phyloP scores from a whole-genome alignment of 2,797 vertebrate genomes.

The Premnoplex brunnescens region DNA sequence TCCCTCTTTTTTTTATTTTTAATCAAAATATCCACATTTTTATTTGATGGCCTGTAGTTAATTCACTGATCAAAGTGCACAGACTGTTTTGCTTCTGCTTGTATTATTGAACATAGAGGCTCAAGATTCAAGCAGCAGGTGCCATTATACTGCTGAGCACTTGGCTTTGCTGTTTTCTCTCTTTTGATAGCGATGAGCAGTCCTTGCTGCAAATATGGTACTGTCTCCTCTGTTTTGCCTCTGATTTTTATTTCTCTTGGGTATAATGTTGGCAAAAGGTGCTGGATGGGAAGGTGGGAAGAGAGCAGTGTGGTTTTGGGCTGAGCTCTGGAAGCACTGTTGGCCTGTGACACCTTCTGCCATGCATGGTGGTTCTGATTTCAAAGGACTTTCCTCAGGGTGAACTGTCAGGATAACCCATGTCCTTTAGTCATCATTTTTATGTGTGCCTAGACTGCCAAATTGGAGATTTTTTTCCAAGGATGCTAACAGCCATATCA shows the following conservation, averaged over 20 bases:
- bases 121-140: neutral
- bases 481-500: accelerated
- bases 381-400: neutral
- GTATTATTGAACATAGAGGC: neutral
- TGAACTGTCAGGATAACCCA: neutral
- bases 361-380: neutral
- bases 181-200: neutral
- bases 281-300: neutral
- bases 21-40: neutral
- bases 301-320: neutral
- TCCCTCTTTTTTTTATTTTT: neutral
- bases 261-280: neutral
- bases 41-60: neutral
- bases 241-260: neutral
- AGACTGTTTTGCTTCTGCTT: neutral
- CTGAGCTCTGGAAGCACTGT: neutral
- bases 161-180: neutral
- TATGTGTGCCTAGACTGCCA: neutral
- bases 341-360: neutral
- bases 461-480: neutral
- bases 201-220: neutral
- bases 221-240: neutral
- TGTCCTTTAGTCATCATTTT: neutral
- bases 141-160: neutral
- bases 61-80: neutral